A percentile compares a stretch with the other conserved stretches of the same genome.
Conservation (phyloP, 2,797 vertebrate genomes). For the Iguana delicatissima region DNA sequence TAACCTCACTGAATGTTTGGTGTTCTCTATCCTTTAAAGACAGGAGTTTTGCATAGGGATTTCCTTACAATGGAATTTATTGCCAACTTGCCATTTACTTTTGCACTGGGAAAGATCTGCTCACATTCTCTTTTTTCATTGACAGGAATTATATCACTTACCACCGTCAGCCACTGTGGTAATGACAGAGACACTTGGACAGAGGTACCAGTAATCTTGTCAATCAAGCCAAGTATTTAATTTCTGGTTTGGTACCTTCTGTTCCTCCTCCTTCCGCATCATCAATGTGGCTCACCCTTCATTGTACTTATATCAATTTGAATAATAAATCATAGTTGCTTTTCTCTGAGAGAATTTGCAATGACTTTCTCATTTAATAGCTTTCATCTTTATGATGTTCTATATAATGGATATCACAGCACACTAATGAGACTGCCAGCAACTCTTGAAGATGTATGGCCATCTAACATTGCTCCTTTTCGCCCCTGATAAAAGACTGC, state of each 20-base stretch:
- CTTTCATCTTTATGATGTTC: constrained; percentile 69
- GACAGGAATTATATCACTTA: constrained; percentile 7
- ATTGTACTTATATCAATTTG: constrained; percentile 64
- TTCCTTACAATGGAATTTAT: neutral
- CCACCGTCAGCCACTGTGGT: neutral
- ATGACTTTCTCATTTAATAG: constrained; percentile 75
- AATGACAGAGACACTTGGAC: neutral
- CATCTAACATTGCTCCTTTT: constrained; percentile 54
- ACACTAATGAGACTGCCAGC: constrained; percentile 71
- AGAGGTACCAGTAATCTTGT: neutral
- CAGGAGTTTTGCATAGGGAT: constrained; percentile 1
- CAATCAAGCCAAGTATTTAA: constrained; percentile 38
- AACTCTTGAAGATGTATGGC: constrained; percentile 67
- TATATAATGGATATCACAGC: constrained; percentile 69
- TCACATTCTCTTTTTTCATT: constrained; percentile 38
- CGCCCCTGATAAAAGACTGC: constrained; percentile 41
- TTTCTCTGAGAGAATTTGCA: constrained; percentile 60
- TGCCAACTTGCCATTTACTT: neutral
- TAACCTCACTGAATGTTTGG: neutral
- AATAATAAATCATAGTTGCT: constrained; percentile 66
- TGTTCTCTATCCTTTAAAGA: neutral
- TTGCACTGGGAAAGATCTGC: constrained; percentile 4
- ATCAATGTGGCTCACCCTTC: constrained; percentile 58
- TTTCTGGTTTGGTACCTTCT: constrained; percentile 41
- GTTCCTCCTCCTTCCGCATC: constrained; percentile 32